A percentile compares a stretch with the other conserved stretches of the same genome.
phyloP scores from a whole-genome alignment of 2,113 vertebrate genomes.

The Pedionomus torquatus region DNA sequence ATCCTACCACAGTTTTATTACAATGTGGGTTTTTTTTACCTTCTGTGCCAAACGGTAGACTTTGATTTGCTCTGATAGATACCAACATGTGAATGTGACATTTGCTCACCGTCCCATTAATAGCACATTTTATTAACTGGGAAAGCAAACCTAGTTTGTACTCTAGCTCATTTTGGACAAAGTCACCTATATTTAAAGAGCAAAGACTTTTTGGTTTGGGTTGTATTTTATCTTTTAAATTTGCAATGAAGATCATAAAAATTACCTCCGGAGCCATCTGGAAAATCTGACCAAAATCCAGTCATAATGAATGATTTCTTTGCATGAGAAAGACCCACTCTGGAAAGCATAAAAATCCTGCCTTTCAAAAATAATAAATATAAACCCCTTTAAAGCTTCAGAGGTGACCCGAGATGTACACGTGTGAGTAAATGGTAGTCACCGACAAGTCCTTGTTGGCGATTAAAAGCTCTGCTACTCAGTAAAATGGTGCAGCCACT shows the following conservation, averaged over 20 bases:
- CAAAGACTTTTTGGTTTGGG: not conserved
- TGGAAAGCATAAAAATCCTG: not conserved
- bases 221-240: too few species aligned
- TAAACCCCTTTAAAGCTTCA: not conserved
- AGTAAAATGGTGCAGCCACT: not conserved
- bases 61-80: slow-evolving; percentile 63
- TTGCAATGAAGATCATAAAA: not conserved
- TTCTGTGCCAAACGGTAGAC: slow-evolving; percentile 58
- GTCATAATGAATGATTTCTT: not conserved
- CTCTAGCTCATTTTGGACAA: not conserved
- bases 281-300: slow-evolving; percentile 1
- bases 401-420: slow-evolving; percentile 11
- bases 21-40: slow-evolving; percentile 36
- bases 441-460: not conserved
- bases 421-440: not conserved
- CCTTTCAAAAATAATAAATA: not conserved
- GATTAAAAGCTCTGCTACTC: slow-evolving; percentile 37
- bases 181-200: not conserved
- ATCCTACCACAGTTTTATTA: slow-evolving; percentile 63
- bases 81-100: slow-evolving; percentile 10
- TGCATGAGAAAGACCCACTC: not conserved
- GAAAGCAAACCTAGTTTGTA: not conserved
- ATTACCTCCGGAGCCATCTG: not conserved
- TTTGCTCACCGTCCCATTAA: slow-evolving; percentile 13
- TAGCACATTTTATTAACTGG: not conserved